Evolutionary conservation across 2,113 vertebrate genomes (phyloP), one percentile per base, ranked within the genome.

Genomic region (Merops nubicus): DNA sequence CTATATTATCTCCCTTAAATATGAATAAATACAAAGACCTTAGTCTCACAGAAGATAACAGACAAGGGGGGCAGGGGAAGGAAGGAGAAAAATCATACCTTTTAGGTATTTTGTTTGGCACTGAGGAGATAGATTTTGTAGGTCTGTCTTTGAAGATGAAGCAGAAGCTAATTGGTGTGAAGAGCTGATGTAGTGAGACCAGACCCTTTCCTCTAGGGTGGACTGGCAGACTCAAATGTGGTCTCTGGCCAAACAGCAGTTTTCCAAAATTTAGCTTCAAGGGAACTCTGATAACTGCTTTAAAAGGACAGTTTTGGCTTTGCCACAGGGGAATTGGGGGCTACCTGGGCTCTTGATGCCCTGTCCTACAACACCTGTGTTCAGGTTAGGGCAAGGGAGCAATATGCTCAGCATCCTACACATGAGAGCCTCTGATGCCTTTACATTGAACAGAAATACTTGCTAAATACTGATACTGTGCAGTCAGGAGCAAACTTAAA

Each of bases 391-490:
- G 7, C 36, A 50, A 77, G 56, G n/a, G 19, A 57, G 4, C 31
- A 51, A 51, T 57, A 43, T 91, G 40, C 31, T 75, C 36, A 60
- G 22, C 26, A 23, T 77, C 60, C 17, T 54, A 25, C 33, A 50
- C 21, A 14, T 74, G 56, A 79, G 18, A 82, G 47, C 29, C 9
- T 84, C 57, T 67, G 22, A 36, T 81, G 12, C 33, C 12, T 68
- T 73, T 77, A 12, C 0, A 0, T 4, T 70, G 42, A 78, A 50
- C 38, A 75, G 18, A 59, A 76, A 15, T 64, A 28, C 11, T 34
- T 87, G 26, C 42, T 84, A 16, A 54, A 54, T 81, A 50, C 22
- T 57, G 33, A 12, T 2, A 9, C 12, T 0, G 0, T 59, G 25
- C 38, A 36, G 22, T 48, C 63, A 78, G 60, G 12, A 78, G 33